phyloP scores from a whole-genome alignment of 2,888 invertebrate species.

The Buathra laborator region DNA sequence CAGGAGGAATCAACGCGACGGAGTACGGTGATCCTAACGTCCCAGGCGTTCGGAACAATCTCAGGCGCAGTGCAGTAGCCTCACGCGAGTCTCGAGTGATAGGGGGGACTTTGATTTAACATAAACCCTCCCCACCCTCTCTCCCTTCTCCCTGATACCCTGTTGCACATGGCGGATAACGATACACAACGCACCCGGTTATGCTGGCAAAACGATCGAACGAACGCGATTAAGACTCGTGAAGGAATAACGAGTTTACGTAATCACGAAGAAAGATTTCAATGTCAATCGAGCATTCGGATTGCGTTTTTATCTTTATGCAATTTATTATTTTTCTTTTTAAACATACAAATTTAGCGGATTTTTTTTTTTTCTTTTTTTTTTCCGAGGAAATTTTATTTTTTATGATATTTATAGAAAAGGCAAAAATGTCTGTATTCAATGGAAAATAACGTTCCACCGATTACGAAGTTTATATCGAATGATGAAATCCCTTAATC shows the following conservation, averaged over 20 bases:
- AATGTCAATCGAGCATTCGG: neutral
- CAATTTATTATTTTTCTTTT: too few relatives aligned
- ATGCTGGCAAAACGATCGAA: conserved; percentile 66
- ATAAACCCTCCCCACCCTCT: neutral
- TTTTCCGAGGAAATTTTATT: too few relatives aligned
- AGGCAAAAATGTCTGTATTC: too few relatives aligned
- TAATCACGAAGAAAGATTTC: conserved; percentile 49
- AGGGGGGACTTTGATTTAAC: neutral
- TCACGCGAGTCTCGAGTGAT: conserved; percentile 19
- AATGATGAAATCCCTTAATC: too few relatives aligned
- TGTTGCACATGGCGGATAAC: neutral
- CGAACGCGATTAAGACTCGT: conserved; percentile 58
- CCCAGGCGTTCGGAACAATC: conserved; percentile 26
- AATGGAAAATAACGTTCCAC: too few relatives aligned
- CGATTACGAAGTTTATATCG: too few relatives aligned
- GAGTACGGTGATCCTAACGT: conserved; percentile 62
- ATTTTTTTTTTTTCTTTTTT: too few relatives aligned
- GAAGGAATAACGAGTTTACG: conserved; percentile 54
- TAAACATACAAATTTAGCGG: too few relatives aligned
- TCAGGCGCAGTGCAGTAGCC: conserved; percentile 58
- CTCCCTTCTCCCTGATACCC: neutral
- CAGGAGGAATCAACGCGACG: neutral
- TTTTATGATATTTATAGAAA: too few relatives aligned
- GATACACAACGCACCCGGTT: conserved; percentile 45
- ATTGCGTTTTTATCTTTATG: neutral